A percentile compares a stretch with the other conserved stretches of the same genome.
Conservation (phyloP, 2,888 invertebrate genomes). For the Pterostichus madidus region DNA sequence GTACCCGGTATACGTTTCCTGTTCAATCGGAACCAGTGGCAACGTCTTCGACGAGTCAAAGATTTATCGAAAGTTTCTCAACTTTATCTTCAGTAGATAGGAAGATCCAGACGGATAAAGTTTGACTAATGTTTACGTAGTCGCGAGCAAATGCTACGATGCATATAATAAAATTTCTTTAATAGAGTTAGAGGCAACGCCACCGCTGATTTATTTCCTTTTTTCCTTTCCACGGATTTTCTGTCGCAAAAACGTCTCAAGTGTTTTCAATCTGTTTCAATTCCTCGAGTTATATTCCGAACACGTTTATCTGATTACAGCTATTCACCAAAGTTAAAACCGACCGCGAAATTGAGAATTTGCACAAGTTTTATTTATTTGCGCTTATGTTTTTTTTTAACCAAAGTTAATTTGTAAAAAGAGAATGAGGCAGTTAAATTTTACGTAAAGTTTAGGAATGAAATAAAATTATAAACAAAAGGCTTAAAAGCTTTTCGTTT, state of each 20-base stretch:
- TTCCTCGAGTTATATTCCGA: constrained; percentile 42
- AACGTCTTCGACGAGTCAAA: constrained; percentile 9
- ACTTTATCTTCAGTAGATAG: constrained; percentile 37
- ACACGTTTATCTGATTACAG: constrained; percentile 51
- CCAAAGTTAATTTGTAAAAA: not conserved
- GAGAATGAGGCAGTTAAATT: not conserved
- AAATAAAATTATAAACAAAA: too few relatives aligned
- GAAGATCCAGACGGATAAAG: constrained; percentile 43
- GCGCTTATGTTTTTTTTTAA: too few relatives aligned
- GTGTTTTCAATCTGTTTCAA: constrained; percentile 55
- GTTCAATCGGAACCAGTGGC: too few relatives aligned
- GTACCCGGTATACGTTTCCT: not conserved
- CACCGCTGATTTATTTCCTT: constrained; percentile 40
- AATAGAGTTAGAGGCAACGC: constrained; percentile 35
- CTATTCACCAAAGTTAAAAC: constrained; percentile 42
- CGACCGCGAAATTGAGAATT: constrained; percentile 36
- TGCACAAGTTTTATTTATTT: constrained; percentile 12
- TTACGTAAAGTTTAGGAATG: too few relatives aligned
- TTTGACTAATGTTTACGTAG: constrained; percentile 55
- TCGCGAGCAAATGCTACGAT: constrained; percentile 45
- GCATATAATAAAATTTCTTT: constrained; percentile 55
- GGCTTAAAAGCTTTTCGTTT: not conserved
- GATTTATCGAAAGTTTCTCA: constrained; percentile 48
- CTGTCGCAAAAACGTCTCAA: constrained; percentile 43
- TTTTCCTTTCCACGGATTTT: constrained; percentile 40